These are phyloP conservation scores for Macrosiphum euphorbiae DNA, from an alignment of 2,888 invertebrate genomes.

Conservation along the genomic window DNA sequence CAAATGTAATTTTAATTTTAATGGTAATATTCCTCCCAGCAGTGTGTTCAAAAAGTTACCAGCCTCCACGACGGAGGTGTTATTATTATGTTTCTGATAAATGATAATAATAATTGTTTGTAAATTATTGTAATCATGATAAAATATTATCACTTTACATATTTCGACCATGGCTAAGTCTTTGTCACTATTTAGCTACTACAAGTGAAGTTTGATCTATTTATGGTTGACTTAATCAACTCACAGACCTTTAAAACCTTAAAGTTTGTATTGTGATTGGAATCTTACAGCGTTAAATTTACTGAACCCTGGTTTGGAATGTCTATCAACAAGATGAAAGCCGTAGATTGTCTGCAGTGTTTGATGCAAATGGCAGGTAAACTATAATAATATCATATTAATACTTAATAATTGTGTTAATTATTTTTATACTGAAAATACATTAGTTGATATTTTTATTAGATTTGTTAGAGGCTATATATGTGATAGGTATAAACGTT, in stretches of 20 bases:
- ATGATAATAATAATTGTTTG: background rate
- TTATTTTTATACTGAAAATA: background rate
- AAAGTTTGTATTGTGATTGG: background rate
- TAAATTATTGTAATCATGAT: background rate
- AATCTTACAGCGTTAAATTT: background rate
- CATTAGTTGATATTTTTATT: background rate
- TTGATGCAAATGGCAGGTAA: conserved; percentile 82
- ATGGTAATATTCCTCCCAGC: too few species aligned
- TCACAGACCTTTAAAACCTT: background rate
- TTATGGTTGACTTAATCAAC: background rate
- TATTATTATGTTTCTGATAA: background rate
- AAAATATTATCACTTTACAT: background rate
- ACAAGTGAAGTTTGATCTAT: background rate
- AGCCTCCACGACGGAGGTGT: background rate
- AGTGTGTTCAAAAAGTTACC: too few species aligned
- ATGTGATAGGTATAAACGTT: too few species aligned
- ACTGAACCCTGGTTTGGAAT: background rate
- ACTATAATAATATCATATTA: conserved; percentile 42
- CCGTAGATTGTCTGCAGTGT: conserved; percentile 80
- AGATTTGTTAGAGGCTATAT: background rate
- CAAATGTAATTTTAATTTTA: too few species aligned
- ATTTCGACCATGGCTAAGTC: background rate
- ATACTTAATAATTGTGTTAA: background rate
- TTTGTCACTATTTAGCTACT: background rate
- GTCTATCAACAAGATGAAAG: conserved; percentile 78